Evolutionary conservation across 2,113 vertebrate genomes (phyloP).

Genomic region (mouse (Mus musculus)): GRCm39 chr19:19837001-19837500

Average conservation of each 20-base stretch:
- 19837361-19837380: no score
- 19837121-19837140: not conserved
- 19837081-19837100: slow-evolving; percentile 12
- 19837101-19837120: not conserved
- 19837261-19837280: not conserved
- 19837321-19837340: no score
- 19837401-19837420: no score
- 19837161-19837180: not conserved
- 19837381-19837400: no score
- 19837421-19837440: no score
- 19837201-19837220: not conserved
- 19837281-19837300: not conserved
- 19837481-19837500: no score
- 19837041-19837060: not conserved
- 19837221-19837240: not conserved
- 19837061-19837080: not conserved
- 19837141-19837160: not conserved
- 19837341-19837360: no score
- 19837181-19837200: not conserved
- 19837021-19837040: not conserved
- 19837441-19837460: no score
- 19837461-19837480: no score
- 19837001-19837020: no score
- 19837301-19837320: not conserved
- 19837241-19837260: not conserved